Evolutionary conservation across 2,797 vertebrate species (phyloP).

Genomic region (Acipenser oxyrinchus): DNA sequence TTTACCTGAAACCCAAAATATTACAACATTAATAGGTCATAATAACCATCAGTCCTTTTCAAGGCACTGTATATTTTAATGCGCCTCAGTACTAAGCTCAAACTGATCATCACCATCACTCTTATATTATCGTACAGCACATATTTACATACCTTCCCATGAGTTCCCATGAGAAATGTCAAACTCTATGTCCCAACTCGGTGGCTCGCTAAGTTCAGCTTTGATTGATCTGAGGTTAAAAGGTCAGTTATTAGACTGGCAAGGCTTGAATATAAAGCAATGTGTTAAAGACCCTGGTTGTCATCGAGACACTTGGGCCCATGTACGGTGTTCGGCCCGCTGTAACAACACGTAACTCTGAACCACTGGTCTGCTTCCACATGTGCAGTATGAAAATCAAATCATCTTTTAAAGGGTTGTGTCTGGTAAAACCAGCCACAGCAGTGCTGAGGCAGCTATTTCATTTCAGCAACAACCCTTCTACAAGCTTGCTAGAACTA

Average conservation of each 20-base stretch:
- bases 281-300: constrained; percentile 39
- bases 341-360: too few relatives aligned
- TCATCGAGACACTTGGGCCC: constrained; percentile 56
- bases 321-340: not conserved
- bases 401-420: constrained; percentile 5
- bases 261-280: constrained; percentile 42
- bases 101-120: too few relatives aligned
- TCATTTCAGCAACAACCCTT: not conserved
- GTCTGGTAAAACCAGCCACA: not conserved
- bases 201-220: not conserved
- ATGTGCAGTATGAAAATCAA: not conserved
- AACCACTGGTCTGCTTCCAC: too few relatives aligned
- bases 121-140: not conserved
- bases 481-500: not conserved
- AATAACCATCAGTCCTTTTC: too few relatives aligned
- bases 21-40: too few relatives aligned
- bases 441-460: not conserved
- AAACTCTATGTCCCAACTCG: not conserved
- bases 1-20: too few relatives aligned
- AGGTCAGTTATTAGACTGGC: constrained; percentile 50
- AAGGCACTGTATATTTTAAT: too few relatives aligned
- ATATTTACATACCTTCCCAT: not conserved
- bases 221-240: constrained; percentile 58
- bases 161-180: constrained; percentile 10
- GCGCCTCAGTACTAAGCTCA: too few relatives aligned